Conservation (phyloP, 2,888 invertebrate species). For the Clivina fossor region DNA sequence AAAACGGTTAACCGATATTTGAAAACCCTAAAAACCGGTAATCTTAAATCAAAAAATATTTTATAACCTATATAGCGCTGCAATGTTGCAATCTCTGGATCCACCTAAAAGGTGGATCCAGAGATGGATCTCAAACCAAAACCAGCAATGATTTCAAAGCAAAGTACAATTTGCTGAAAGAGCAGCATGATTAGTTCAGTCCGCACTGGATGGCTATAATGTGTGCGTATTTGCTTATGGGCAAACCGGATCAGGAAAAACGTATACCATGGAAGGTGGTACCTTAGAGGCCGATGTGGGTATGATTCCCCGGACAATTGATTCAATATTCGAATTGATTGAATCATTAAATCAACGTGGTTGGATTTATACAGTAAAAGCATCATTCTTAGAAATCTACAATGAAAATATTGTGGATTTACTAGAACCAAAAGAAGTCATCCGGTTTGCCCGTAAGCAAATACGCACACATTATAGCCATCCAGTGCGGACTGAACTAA, state of each 20-base stretch:
- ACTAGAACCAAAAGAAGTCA: conserved; percentile 20
- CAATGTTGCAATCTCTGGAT: no score
- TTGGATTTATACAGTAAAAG: conserved; percentile 67
- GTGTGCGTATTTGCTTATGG: conserved; percentile 92
- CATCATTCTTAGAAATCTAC: conserved; percentile 70
- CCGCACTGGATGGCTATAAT: conserved; percentile 85
- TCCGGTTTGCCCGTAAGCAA: no score
- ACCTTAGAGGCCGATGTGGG: conserved; percentile 35
- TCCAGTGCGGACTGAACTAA: no score
- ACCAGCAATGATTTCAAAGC: conserved; percentile 65
- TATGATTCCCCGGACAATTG: conserved; percentile 76
- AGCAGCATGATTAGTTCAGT: conserved; percentile 81
- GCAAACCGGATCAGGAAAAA: conserved; percentile 89
- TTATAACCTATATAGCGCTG: no score
- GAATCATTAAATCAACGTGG: conserved; percentile 70
- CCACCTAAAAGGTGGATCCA: no score
- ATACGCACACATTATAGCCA: no score
- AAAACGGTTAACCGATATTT: no score
- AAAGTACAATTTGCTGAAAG: conserved; percentile 82
- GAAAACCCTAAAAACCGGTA: no score
- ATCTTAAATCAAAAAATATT: no score
- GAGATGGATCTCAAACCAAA: no score
- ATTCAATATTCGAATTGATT: conserved; percentile 74
- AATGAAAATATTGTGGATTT: conserved; percentile 63
- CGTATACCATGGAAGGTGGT: conserved; percentile 90